A percentile compares a stretch with the other conserved stretches of the same genome.
These are phyloP conservation scores for Shargacucullia verbasci DNA, from an alignment of 2,888 invertebrate species.

Conservation along the genomic window DNA sequence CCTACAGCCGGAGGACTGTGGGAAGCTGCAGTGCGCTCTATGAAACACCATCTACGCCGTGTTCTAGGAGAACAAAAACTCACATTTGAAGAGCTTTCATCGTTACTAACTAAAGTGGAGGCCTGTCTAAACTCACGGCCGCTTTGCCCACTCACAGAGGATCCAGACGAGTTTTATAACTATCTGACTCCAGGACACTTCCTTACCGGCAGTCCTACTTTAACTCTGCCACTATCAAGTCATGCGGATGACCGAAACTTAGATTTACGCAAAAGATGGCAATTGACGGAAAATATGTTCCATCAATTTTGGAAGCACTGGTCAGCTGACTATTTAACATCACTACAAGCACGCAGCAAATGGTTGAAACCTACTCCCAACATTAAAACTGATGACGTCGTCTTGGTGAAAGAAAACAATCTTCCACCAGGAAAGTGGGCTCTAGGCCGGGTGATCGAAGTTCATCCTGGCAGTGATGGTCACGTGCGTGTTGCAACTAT, in stretches of 20 bases:
- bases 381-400: constrained; percentile 16
- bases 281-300: constrained; percentile 25
- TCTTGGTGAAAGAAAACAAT: constrained; percentile 12
- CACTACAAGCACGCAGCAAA: constrained; percentile 21
- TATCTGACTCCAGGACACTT: constrained; percentile 50
- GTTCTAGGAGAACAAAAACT: no score
- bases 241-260: constrained; percentile 1
- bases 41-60: constrained; percentile 7
- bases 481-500: constrained; percentile 9
- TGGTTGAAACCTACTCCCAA: constrained; percentile 27
- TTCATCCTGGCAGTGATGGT: constrained; percentile 8
- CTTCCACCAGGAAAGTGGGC: no score
- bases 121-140: no score
- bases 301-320: constrained; percentile 28
- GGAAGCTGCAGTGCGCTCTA: constrained; percentile 8
- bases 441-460: constrained; percentile 4
- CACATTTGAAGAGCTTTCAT: constrained; percentile 5
- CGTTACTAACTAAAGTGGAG: constrained; percentile 3
- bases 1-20: constrained; percentile 2
- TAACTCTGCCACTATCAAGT: constrained; percentile 12
- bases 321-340: constrained; percentile 22
- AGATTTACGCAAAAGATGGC: constrained; percentile 16
- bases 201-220: constrained; percentile 27
- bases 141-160: constrained; percentile 40
- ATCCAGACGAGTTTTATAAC: no score